phyloP scores from a whole-genome alignment of 2,113 vertebrate species.

The Isichthys henryi region DNA sequence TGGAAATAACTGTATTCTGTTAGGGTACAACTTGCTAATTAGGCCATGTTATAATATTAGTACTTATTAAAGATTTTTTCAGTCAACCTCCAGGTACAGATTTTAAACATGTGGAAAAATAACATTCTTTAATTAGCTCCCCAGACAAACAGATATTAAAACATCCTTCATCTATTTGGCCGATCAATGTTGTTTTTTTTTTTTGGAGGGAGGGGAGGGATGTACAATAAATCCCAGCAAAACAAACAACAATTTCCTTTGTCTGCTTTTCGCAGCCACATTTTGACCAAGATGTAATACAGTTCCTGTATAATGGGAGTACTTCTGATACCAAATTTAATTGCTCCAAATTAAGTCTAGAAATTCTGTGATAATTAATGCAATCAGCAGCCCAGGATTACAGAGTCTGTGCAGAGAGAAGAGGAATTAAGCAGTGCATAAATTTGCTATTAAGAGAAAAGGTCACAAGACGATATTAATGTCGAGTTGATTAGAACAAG shows the following conservation, averaged over 20 bases:
- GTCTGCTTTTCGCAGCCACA: not conserved
- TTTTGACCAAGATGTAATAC: not conserved
- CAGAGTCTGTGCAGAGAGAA: constrained; percentile 39
- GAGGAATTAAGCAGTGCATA: constrained; percentile 50
- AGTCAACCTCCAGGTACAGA: not conserved
- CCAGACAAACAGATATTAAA: not conserved
- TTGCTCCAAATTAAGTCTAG: constrained; percentile 49
- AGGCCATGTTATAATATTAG: not conserved
- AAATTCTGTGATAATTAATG: constrained; percentile 51
- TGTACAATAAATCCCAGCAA: not conserved
- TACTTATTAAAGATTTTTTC: constrained; percentile 2
- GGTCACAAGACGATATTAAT: constrained; percentile 56
- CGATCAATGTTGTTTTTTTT: not conserved
- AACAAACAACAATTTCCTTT: constrained; percentile 4
- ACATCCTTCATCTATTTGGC: not conserved
- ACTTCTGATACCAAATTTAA: constrained; percentile 49
- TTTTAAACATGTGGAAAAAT: constrained; percentile 5
- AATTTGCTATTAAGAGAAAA: constrained; percentile 63
- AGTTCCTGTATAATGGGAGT: constrained; percentile 17
- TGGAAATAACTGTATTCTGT: not conserved
- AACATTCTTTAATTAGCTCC: constrained; percentile 12
- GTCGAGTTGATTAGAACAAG: constrained; percentile 62
- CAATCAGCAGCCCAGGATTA: constrained; percentile 40
- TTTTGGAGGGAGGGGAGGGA: not conserved
- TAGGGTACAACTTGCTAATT: not conserved